These are phyloP conservation scores for Nezara viridula DNA, from an alignment of 2,888 invertebrate species.

Conservation along the genomic window DNA sequence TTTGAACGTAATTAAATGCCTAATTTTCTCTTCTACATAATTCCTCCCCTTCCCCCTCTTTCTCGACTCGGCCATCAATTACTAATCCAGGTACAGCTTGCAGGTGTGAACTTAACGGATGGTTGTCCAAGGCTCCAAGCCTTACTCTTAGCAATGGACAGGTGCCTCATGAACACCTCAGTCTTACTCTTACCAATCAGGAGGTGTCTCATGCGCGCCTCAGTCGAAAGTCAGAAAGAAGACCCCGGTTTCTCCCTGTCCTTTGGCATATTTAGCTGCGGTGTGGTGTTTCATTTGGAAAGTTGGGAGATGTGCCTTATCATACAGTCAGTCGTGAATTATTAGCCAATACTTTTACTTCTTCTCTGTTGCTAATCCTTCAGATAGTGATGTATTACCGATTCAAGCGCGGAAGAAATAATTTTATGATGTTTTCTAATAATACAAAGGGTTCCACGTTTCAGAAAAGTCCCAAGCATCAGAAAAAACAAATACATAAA, in stretches of 20 bases:
- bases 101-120: too few relatives aligned
- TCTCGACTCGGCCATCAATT: too few relatives aligned
- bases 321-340: constrained; percentile 17
- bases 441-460: background rate
- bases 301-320: constrained; percentile 29
- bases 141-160: too few relatives aligned
- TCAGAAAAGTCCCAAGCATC: background rate
- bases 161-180: constrained; percentile 5
- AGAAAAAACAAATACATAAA: too few relatives aligned
- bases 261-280: constrained; percentile 30
- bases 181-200: background rate
- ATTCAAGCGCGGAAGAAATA: background rate
- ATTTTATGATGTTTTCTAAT: background rate
- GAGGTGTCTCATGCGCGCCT: constrained; percentile 23
- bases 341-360: constrained; percentile 11
- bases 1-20: too few relatives aligned
- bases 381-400: background rate
- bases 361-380: background rate
- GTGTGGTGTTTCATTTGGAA: constrained; percentile 33
- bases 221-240: background rate
- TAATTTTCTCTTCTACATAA: too few relatives aligned
- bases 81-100: too few relatives aligned
- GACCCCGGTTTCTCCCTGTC: constrained; percentile 8
- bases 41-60: too few relatives aligned
- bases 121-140: too few relatives aligned